A percentile compares a stretch with the other conserved stretches of the same genome.
Conservation (phyloP, 2,888 invertebrate genomes). For the Acrobasis suavella region DNA sequence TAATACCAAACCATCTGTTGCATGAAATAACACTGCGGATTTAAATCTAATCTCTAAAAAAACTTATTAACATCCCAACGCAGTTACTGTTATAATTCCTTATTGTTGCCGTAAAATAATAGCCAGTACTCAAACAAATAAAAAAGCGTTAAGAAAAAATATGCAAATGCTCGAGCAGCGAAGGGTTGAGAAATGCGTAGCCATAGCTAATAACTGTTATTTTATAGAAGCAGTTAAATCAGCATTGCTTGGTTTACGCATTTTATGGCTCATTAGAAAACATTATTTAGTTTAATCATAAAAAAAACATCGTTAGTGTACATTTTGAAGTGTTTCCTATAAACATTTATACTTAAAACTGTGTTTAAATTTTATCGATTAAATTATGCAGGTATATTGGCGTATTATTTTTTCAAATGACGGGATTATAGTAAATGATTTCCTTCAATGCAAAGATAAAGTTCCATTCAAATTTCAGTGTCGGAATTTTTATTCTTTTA, state of each 20-base stretch:
- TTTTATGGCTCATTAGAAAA: neutral
- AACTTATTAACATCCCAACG: conserved; percentile 71
- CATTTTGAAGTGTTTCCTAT: too few species aligned
- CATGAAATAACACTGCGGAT: conserved; percentile 42
- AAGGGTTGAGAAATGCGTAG: conserved; percentile 48
- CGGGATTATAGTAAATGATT: too few species aligned
- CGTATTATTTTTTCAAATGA: too few species aligned
- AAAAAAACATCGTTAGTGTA: too few species aligned
- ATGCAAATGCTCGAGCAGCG: conserved; percentile 55
- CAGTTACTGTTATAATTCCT: conserved; percentile 62
- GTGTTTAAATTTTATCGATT: too few species aligned
- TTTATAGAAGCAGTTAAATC: conserved; percentile 22
- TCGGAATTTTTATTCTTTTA: too few species aligned
- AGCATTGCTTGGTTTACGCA: neutral
- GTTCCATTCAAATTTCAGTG: too few species aligned
- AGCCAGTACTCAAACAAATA: conserved; percentile 52
- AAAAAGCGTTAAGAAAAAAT: conserved; percentile 60
- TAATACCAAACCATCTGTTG: conserved; percentile 47
- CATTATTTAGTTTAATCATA: neutral
- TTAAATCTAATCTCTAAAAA: conserved; percentile 53
- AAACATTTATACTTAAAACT: too few species aligned
- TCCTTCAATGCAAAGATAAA: too few species aligned
- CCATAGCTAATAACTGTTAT: conserved; percentile 45
- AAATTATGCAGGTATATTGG: too few species aligned
- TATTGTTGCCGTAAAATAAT: conserved; percentile 61